These are phyloP conservation scores for Eumaeus atala DNA, from an alignment of 1,140 invertebrate species.

Conservation along the genomic window DNA sequence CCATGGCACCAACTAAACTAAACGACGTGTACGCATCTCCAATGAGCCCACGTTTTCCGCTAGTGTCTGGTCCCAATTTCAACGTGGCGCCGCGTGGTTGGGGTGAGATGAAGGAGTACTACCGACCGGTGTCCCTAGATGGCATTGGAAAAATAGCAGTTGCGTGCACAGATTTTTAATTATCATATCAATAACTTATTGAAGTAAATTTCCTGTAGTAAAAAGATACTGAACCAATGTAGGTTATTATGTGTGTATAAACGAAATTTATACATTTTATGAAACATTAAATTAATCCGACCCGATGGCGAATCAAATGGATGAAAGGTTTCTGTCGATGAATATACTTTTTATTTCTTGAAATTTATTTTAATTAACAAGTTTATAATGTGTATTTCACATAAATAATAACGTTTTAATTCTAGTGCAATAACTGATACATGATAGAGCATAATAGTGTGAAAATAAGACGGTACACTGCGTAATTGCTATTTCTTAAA, in stretches of 20 bases:
- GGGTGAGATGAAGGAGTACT: constrained; percentile 78
- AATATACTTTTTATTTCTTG: not conserved
- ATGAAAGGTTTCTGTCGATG: not conserved
- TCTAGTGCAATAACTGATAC: constrained; percentile 9
- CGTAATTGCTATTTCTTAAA: too few species aligned
- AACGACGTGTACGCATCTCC: constrained; percentile 65
- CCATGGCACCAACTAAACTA: constrained; percentile 63
- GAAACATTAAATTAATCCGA: not conserved
- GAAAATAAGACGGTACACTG: not conserved
- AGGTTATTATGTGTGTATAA: not conserved
- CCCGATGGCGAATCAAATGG: not conserved
- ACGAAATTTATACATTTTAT: not conserved
- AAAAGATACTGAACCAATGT: constrained; percentile 3
- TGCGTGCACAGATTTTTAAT: constrained; percentile 77
- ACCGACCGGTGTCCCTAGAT: constrained; percentile 81
- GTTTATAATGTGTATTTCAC: not conserved
- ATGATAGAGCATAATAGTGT: constrained; percentile 2
- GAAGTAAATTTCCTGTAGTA: not conserved
- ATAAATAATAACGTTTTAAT: not conserved
- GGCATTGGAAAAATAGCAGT: constrained; percentile 52
- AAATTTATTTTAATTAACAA: constrained; percentile 3
- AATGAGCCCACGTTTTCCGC: constrained; percentile 47
- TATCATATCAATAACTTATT: not conserved
- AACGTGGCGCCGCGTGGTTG: constrained; percentile 88
- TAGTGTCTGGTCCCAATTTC: constrained; percentile 77